Evolutionary conservation across 2,797 vertebrate genomes (phyloP).

Genomic region (Myoxocephalus aenaeus): DNA sequence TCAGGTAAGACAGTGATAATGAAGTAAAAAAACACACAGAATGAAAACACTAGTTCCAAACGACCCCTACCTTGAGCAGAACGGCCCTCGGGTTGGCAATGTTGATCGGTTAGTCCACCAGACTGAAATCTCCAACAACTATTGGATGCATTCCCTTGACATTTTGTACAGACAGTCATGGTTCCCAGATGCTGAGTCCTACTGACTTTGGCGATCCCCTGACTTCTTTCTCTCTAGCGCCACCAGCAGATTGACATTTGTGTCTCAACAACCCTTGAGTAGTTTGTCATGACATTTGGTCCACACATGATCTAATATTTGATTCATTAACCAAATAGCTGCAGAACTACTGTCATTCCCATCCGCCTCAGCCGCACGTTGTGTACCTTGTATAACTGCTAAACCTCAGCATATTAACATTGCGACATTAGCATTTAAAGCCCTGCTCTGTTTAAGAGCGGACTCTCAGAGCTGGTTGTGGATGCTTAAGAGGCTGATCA

Average conservation of each 20-base stretch:
- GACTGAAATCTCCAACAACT: not conserved
- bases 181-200: not conserved
- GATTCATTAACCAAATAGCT: not conserved
- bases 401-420: not conserved
- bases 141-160: not conserved
- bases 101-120: not conserved
- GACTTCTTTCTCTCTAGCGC: not conserved
- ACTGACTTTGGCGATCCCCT: not conserved
- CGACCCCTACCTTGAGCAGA: not conserved
- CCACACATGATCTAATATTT: not conserved
- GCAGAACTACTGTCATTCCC: not conserved
- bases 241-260: not conserved
- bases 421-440: not conserved
- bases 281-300: not conserved
- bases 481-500: not conserved
- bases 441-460: not conserved
- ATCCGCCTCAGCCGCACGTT: not conserved
- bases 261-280: not conserved
- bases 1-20: conserved; percentile 80
- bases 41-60: not conserved
- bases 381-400: not conserved
- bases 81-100: not conserved
- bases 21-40: not conserved
- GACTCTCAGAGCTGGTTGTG: not conserved
- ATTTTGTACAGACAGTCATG: not conserved